Evolutionary conservation across 1,140 invertebrate species (phyloP).

Genomic region (Steinernema feltiae): DNA sequence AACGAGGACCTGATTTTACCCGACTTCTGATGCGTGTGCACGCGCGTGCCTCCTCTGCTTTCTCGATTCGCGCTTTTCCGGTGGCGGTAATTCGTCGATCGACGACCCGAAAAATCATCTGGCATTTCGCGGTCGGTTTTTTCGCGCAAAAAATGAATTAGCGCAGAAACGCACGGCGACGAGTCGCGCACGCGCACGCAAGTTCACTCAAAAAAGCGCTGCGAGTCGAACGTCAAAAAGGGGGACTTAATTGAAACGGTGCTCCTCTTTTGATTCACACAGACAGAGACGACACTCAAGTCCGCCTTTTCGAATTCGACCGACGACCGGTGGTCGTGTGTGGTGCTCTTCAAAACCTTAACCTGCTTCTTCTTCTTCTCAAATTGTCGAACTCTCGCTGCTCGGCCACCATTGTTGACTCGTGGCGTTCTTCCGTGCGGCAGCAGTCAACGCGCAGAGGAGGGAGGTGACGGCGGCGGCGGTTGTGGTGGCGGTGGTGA

Average conservation of each 20-base stretch:
- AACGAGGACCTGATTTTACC: no score
- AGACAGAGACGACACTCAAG: no score
- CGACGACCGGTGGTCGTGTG: not conserved
- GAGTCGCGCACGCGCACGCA: not conserved
- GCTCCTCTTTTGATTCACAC: not conserved
- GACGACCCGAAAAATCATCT: not conserved
- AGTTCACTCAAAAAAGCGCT: not conserved
- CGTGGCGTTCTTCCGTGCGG: constrained; percentile 7
- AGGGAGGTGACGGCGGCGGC: no score
- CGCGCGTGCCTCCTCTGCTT: no score
- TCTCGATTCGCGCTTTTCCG: no score
- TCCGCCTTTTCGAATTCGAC: not conserved
- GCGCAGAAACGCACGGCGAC: constrained; percentile 4
- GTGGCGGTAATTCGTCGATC: no score
- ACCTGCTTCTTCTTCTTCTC: not conserved
- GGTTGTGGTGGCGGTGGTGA: not conserved
- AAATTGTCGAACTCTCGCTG: not conserved
- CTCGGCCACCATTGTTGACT: constrained; percentile 13
- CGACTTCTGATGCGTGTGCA: no score
- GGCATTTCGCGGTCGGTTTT: not conserved
- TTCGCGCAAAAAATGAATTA: not conserved
- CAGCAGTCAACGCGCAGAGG: no score
- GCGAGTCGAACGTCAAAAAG: not conserved
- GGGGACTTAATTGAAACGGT: constrained; percentile 5
- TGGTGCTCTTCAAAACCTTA: not conserved